Evolutionary conservation across 2,113 vertebrate genomes (phyloP).

Genomic region (Caloenas nicobarica): DNA sequence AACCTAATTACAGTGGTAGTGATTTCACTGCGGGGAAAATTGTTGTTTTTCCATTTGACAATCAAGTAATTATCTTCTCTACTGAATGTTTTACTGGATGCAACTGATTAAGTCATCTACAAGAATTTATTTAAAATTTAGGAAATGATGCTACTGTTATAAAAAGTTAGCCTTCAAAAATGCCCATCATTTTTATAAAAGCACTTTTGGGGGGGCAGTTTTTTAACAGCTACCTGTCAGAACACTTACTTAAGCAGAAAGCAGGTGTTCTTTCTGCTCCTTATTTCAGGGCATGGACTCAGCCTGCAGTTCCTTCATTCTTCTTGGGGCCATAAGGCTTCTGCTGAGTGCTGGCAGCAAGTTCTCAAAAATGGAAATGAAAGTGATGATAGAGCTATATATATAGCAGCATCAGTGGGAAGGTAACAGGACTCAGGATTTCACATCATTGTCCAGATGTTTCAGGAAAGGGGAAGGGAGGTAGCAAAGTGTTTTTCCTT

Average conservation of each 20-base stretch:
- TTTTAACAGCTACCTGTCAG: not conserved
- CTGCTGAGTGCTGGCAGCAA: not conserved
- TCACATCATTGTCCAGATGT: not conserved
- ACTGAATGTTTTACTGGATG: slow-evolving; percentile 62
- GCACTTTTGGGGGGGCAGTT: not conserved
- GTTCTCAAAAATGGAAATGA: not conserved
- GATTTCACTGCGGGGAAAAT: slow-evolving; percentile 72
- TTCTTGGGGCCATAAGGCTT: not conserved
- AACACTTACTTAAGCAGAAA: not conserved
- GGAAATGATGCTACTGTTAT: not conserved
- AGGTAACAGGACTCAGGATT: not conserved
- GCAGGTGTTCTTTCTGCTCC: not conserved
- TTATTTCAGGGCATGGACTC: not conserved
- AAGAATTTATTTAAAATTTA: slow-evolving; percentile 69
- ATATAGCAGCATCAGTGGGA: not conserved
- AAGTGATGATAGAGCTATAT: not conserved
- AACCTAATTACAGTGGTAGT: slow-evolving; percentile 75
- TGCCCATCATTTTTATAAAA: not conserved
- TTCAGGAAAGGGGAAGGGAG: not conserved
- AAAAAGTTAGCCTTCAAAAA: not conserved
- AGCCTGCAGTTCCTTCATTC: not conserved
- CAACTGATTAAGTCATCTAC: slow-evolving; percentile 69
- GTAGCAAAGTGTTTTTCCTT: not conserved
- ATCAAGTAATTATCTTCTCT: slow-evolving; percentile 78
- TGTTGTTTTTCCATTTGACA: slow-evolving; percentile 76